Percentiles rank a stretch among this genome's conserved stretches.
Conservation (phyloP, 2,113 vertebrate genomes). For the zebrafish (Danio rerio) region GRCz12tu NC_133190.1:23910001-23910500, state of each 20-base stretch:
- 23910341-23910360: constrained; percentile 64
- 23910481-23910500: constrained; percentile 62
- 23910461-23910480: constrained; percentile 60
- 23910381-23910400: constrained; percentile 55
- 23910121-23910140: constrained; percentile 23
- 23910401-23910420: constrained; percentile 49
- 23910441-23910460: constrained; percentile 31
- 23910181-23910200: constrained; percentile 74
- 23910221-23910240: constrained; percentile 80
- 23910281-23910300: constrained; percentile 57
- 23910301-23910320: constrained; percentile 65
- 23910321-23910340: constrained; percentile 34
- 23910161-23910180: constrained; percentile 64
- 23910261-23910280: constrained; percentile 57
- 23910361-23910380: constrained; percentile 50
- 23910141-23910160: constrained; percentile 39
- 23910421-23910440: constrained; percentile 60
- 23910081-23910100: neutral
- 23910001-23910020: constrained; percentile 49
- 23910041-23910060: neutral
- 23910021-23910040: constrained; percentile 36
- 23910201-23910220: constrained; percentile 80
- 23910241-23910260: constrained; percentile 55
- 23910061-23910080: constrained; percentile 9
- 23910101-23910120: constrained; percentile 62